Conservation (phyloP, 2,888 invertebrate species). For the Lampropteryx suffumata region DNA sequence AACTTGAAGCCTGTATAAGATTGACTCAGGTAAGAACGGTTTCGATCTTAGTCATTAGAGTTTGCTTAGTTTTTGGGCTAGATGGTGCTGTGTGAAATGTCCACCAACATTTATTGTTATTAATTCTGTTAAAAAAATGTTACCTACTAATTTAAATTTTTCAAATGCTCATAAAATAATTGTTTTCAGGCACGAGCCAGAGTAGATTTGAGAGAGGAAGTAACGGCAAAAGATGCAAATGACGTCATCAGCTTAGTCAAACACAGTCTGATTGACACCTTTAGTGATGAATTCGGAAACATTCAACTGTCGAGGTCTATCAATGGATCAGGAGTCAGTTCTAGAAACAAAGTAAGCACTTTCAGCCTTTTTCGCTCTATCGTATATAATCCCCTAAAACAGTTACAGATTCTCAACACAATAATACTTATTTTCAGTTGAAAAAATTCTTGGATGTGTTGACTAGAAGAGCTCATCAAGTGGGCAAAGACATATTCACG, state of each 20-base stretch:
- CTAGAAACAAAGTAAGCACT: constrained; percentile 82
- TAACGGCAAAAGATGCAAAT: constrained; percentile 89
- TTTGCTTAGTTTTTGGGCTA: no score
- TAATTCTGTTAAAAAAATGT: no score
- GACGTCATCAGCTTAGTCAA: constrained; percentile 94
- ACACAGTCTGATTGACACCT: constrained; percentile 90
- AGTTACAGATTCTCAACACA: no score
- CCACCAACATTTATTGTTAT: no score
- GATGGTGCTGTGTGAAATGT: no score
- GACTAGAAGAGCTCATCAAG: constrained; percentile 84
- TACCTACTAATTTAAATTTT: no score
- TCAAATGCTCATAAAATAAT: not conserved
- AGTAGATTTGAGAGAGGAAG: constrained; percentile 91
- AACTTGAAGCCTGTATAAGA: constrained; percentile 94
- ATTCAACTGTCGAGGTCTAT: constrained; percentile 85
- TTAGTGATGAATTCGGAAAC: constrained; percentile 87
- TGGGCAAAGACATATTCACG: constrained; percentile 88
- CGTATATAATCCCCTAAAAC: no score
- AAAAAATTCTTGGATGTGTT: constrained; percentile 88
- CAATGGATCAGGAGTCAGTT: constrained; percentile 89
- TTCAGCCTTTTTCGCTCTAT: no score
- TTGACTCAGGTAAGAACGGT: constrained; percentile 85
- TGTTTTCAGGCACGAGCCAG: constrained; percentile 91
- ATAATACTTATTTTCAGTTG: constrained; percentile 72
- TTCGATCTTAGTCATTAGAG: not conserved